Base-by-base conservation (phyloP, 2,888 invertebrate species). In the Flexamia atlantica region DNA sequence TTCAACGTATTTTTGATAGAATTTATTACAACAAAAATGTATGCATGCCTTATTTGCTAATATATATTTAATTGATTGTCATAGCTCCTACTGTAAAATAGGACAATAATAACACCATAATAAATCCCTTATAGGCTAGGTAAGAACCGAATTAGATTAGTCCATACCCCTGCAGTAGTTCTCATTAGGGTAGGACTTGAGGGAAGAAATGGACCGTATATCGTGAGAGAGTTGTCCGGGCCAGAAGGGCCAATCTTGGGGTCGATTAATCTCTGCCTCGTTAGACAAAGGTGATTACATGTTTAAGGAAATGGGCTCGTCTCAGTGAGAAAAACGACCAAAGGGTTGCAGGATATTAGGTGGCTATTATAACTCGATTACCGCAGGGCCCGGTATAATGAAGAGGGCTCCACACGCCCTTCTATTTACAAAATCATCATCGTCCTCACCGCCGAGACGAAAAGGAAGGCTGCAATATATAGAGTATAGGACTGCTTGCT, bases 311-410 rank as follows among this genome's bases (percentile, higher is more conserved):
- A 79, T 79, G 50, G 79, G 79, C 32, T 57, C 79, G 17, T 30
- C n/a, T 57, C 79, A 25, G 30, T 9, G 14, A 53, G 25, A 57
- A 79, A 57, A 57, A 57, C 50, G 57, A 79, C 76, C 40, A 42
- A 79, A 72, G 57, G 79, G 79, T 57, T 36, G 79, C 53, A 79
- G 79, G 79, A 57, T 79, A 79, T 79, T 79, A 79, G 79, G 79
- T 7, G 25, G 79, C 79, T 79, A 79, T 79, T 79, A 79, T 79
- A 79, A 79, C 50, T 79, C 79, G 79, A 79, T 79, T 79, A 79
- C 53, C 50, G 57, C 28, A 53, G 79, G 79, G 79, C 79, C 57
- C 17, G 74, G 46, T 2, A 28, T 76, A 46, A 76, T 76, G 74
- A 28, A 46, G 74, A 40, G 40, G 46, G 28, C 64, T 14, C 40